Percentiles rank a stretch among this genome's conserved stretches.
These are phyloP conservation scores for Cryptosula pallasiana DNA, from an alignment of 2,888 invertebrate genomes.

Conservation along the genomic window DNA sequence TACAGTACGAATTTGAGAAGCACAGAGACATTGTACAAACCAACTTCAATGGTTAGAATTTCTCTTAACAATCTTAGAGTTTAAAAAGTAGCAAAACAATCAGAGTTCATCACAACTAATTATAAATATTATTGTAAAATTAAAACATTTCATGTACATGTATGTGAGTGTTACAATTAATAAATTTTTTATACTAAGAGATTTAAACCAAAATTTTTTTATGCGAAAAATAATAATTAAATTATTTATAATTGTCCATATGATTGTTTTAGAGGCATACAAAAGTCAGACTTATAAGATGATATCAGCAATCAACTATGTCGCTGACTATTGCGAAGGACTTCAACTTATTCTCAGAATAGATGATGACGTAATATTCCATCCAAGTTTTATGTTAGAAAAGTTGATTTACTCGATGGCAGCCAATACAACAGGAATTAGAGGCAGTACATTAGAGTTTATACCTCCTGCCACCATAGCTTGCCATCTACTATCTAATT, in stretches of 20 bases:
- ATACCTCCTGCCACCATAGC: neutral
- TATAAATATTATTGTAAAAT: no score
- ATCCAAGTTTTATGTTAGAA: neutral
- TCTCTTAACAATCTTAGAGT: no score
- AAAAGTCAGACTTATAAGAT: neutral
- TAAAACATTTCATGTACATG: no score
- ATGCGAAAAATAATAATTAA: no score
- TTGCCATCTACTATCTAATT: neutral
- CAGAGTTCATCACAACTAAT: no score
- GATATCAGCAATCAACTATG: conserved; percentile 6
- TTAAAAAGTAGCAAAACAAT: no score
- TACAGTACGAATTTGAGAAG: conserved; percentile 6
- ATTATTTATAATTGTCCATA: no score
- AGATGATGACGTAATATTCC: conserved; percentile 21
- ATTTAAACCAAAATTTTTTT: no score
- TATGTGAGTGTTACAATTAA: no score
- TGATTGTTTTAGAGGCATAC: conserved; percentile 4
- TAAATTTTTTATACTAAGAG: no score
- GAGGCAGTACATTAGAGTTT: neutral
- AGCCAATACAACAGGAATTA: neutral
- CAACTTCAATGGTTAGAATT: neutral
- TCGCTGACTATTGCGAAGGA: neutral
- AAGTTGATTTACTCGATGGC: neutral
- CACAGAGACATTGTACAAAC: conserved; percentile 17
- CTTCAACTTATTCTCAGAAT: conserved; percentile 5